phyloP scores from a whole-genome alignment of 2,888 invertebrate species.

The Thecocarcelia acutangulata region DNA sequence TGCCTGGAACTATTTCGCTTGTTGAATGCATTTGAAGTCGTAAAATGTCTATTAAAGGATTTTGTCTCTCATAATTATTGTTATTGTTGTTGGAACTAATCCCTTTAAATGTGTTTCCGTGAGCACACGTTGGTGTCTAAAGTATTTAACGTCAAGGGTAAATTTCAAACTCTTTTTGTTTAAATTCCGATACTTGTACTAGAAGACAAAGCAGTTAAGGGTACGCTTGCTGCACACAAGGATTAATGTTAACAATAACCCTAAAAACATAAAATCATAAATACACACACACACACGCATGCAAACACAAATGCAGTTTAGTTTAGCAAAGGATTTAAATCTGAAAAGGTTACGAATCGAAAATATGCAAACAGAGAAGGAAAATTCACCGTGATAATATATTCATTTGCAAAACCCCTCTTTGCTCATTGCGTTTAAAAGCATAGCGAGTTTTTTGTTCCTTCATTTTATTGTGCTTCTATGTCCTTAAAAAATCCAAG shows the following conservation, averaged over 20 bases:
- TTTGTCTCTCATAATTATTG: not conserved
- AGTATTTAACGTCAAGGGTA: conserved; percentile 51
- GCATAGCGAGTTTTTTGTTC: conserved; percentile 14
- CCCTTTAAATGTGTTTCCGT: conserved; percentile 21
- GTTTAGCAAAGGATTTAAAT: conserved; percentile 48
- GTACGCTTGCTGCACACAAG: not conserved
- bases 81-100: conserved; percentile 40
- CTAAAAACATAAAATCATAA: conserved; percentile 55
- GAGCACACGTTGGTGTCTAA: conserved; percentile 34
- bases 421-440: conserved; percentile 22
- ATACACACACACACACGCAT: not conserved
- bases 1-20: conserved; percentile 35
- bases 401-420: conserved; percentile 60
- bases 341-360: conserved; percentile 43
- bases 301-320: not conserved
- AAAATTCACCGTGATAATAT: conserved; percentile 28
- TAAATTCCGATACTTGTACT: conserved; percentile 43
- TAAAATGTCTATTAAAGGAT: conserved; percentile 37
- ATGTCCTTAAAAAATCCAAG: conserved; percentile 49
- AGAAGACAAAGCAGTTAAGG: not conserved
- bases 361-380: not conserved
- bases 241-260: conserved; percentile 52
- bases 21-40: conserved; percentile 40
- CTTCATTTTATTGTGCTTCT: not conserved
- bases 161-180: conserved; percentile 55